Conservation (phyloP, 92 coral and sea anemone species). For the Heteractis magnifica region DNA sequence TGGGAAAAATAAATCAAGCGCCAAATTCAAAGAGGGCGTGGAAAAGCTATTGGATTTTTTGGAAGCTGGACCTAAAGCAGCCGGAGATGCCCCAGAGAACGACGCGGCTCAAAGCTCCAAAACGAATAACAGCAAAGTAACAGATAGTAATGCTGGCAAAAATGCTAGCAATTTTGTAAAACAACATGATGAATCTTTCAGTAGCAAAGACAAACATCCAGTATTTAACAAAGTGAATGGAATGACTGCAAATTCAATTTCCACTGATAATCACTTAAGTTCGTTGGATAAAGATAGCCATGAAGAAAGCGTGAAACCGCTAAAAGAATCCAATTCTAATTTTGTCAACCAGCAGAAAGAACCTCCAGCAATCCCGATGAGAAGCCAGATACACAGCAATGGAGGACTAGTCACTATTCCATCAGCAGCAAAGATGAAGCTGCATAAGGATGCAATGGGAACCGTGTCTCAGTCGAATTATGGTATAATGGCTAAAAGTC, state of each 20-base stretch:
- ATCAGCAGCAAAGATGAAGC: no score
- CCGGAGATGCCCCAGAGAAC: background rate
- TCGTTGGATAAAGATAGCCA: background rate
- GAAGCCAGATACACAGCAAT: background rate
- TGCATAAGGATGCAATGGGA: background rate
- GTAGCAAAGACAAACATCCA: background rate
- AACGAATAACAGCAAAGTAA: background rate
- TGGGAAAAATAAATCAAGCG: constrained; percentile 7
- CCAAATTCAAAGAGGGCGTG: constrained; percentile 57
- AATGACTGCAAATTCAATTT: background rate
- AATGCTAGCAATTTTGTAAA: background rate
- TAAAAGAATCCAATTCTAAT: background rate
- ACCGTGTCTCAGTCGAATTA: background rate
- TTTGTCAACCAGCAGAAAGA: constrained; percentile 9
- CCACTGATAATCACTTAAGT: background rate
- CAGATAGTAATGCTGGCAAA: background rate
- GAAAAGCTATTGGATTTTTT: constrained; percentile 59
- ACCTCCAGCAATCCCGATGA: constrained; percentile 47
- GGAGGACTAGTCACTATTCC: no score
- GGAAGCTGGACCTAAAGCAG: constrained; percentile 37
- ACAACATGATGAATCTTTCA: background rate
- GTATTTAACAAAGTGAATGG: background rate
- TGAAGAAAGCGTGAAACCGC: background rate
- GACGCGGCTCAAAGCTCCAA: background rate
- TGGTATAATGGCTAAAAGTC: background rate